These are phyloP conservation scores for Trichonephila clavipes DNA, from an alignment of 1,140 invertebrate genomes.

Conservation along the genomic window DNA sequence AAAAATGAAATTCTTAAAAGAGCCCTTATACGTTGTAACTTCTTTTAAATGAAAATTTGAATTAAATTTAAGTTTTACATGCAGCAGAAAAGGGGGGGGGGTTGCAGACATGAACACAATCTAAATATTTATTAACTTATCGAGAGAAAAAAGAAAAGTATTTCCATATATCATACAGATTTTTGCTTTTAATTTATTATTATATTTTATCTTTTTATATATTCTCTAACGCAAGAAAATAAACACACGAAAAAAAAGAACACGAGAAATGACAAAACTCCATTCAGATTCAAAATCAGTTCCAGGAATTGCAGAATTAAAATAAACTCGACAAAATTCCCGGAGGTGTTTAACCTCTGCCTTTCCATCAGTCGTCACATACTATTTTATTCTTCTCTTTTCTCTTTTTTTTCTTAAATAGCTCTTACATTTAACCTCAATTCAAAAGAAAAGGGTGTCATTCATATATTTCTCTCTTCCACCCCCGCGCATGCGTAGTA, in stretches of 20 bases:
- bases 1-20: too few relatives aligned
- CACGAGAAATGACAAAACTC: background rate
- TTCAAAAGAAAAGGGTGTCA: constrained; percentile 30
- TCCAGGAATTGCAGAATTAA: background rate
- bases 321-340: background rate
- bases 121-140: too few relatives aligned
- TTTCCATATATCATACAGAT: too few relatives aligned
- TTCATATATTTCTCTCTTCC: constrained; percentile 14
- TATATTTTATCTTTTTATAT: too few relatives aligned
- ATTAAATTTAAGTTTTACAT: too few relatives aligned
- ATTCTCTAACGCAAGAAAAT: too few relatives aligned
- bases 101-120: too few relatives aligned
- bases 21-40: rapidly evolving
- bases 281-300: constrained; percentile 13
- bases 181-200: too few relatives aligned
- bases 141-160: too few relatives aligned
- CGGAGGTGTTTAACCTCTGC: constrained; percentile 23
- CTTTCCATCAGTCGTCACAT: too few relatives aligned
- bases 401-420: background rate
- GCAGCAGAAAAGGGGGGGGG: rapidly evolving
- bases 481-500: background rate
- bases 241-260: too few relatives aligned
- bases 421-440: constrained; percentile 28
- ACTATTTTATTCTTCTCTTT: background rate
- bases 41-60: too few relatives aligned